Evolutionary conservation across 2,888 invertebrate genomes (phyloP).

Genomic region (Ectemnius continuus): DNA sequence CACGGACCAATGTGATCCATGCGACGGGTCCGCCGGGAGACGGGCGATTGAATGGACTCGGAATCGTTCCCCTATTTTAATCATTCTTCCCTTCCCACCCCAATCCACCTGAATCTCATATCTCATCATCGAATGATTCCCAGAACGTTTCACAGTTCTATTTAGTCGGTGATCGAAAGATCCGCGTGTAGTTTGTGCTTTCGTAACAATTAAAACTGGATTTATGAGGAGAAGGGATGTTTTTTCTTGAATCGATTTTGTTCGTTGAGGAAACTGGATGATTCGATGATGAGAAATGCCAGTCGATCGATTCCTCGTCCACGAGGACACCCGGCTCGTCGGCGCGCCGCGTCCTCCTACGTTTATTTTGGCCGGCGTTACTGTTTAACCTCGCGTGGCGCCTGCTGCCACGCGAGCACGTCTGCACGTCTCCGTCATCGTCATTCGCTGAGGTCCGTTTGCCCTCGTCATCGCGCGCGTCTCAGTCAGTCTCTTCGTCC

Average conservation of each 20-base stretch:
- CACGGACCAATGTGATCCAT: slow-evolving; percentile 81
- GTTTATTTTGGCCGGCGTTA: slow-evolving; percentile 72
- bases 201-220: too few species aligned
- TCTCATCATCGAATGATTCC: too few species aligned
- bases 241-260: too few species aligned
- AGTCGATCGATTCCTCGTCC: not conserved
- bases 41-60: slow-evolving; percentile 6
- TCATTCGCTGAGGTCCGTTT: not conserved
- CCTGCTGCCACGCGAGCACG: slow-evolving; percentile 1
- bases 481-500: slow-evolving; percentile 1
- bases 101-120: too few species aligned
- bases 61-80: too few species aligned
- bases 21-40: slow-evolving; percentile 68
- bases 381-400: slow-evolving; percentile 54
- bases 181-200: too few species aligned
- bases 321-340: slow-evolving; percentile 19
- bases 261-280: too few species aligned
- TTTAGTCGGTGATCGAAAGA: too few species aligned
- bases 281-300: too few species aligned
- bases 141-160: too few species aligned
- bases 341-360: slow-evolving; percentile 49
- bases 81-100: too few species aligned
- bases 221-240: too few species aligned
- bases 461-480: not conserved
- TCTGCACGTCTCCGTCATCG: slow-evolving; percentile 14